Evolutionary conservation across 2,888 invertebrate species (phyloP).

Genomic region (Dolichomitus sp.): DNA sequence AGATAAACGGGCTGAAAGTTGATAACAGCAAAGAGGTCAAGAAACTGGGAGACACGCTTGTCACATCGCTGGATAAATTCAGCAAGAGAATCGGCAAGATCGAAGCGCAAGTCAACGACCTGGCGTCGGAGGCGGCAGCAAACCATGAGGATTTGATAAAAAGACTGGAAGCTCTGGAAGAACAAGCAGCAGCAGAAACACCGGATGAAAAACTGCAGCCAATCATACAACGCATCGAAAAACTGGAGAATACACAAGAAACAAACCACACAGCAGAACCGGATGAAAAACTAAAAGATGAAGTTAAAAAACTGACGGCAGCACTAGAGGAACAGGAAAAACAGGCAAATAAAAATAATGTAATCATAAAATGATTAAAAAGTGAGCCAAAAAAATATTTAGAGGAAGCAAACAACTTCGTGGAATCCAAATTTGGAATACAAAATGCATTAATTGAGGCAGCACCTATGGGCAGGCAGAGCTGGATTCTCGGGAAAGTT

Average conservation of each 20-base stretch:
- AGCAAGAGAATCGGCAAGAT: conserved; percentile 14
- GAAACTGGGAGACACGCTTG: not conserved
- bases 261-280: not conserved
- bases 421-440: not conserved
- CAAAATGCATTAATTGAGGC: not conserved
- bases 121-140: not conserved
- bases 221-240: not conserved
- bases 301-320: not conserved
- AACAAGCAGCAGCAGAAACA: not conserved
- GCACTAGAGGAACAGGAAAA: conserved; percentile 1
- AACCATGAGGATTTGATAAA: conserved; percentile 10
- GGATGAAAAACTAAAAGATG: not conserved
- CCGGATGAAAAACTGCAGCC: not conserved
- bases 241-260: conserved; percentile 1
- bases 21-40: not conserved
- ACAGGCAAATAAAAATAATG: conserved; percentile 2
- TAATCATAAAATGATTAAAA: conserved; percentile 12
- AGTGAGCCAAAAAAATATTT: not conserved
- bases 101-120: not conserved
- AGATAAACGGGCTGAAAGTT: not conserved
- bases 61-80: conserved; percentile 18
- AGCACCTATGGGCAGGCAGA: not conserved
- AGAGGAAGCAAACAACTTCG: conserved; percentile 14
- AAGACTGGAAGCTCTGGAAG: conserved; percentile 15
- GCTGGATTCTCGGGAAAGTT: conserved; percentile 10